A percentile compares a stretch with the other conserved stretches of the same genome.
These are phyloP conservation scores for Microctonus hyperodae DNA, from an alignment of 2,888 invertebrate species.

Conservation along the genomic window DNA sequence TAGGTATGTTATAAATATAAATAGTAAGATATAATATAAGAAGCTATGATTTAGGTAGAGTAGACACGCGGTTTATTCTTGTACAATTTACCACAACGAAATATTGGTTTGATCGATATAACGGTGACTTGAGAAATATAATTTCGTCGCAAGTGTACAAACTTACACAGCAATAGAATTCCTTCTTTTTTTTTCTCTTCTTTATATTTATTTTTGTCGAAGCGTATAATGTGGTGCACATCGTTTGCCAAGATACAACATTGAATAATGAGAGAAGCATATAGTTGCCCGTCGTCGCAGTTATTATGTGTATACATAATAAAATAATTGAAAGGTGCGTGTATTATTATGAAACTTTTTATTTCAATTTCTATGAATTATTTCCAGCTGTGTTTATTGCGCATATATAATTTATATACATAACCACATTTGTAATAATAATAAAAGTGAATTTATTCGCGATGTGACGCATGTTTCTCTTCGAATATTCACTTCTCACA, in stretches of 20 bases:
- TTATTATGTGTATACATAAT: neutral
- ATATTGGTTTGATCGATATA: constrained; percentile 39
- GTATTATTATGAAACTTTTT: too few species aligned
- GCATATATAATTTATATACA: neutral
- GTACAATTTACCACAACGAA: constrained; percentile 14
- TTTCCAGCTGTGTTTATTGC: neutral
- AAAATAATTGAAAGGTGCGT: neutral
- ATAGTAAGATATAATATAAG: neutral
- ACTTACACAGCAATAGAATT: neutral
- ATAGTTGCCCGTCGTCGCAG: too few species aligned
- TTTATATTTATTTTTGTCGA: constrained; percentile 25
- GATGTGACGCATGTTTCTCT: neutral
- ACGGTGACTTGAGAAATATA: neutral
- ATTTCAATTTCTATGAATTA: neutral
- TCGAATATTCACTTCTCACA: neutral
- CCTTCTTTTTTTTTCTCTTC: neutral
- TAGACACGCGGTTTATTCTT: constrained; percentile 14
- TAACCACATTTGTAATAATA: neutral
- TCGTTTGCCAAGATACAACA: constrained; percentile 22
- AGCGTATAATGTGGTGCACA: neutral
- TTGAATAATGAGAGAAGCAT: constrained; percentile 17
- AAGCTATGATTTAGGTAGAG: constrained; percentile 1
- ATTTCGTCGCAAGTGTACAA: constrained; percentile 1
- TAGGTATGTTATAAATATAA: neutral
- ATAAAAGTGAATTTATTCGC: neutral